Percentiles rank a stretch among this genome's conserved stretches.
Conservation (phyloP, 2,113 vertebrate species). For the Hucho hucho region DNA sequence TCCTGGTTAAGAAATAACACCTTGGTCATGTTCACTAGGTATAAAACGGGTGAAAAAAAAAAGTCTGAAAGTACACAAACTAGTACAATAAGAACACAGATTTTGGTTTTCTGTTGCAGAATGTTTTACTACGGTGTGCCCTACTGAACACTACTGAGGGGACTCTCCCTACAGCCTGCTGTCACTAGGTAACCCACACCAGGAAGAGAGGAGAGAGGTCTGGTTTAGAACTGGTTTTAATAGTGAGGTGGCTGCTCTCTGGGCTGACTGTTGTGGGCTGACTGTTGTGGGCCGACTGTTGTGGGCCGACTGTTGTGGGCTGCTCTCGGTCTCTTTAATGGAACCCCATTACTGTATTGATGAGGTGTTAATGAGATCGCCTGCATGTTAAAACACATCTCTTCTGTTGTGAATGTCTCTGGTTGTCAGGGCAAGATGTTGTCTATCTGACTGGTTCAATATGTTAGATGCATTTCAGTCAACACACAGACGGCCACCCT, state of each 20-base stretch:
- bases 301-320: constrained; percentile 1
- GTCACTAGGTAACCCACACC: no score
- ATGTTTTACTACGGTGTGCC: no score
- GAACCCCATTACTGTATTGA: constrained; percentile 13
- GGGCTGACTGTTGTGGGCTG: not conserved
- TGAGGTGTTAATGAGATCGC: constrained; percentile 34
- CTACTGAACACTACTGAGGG: no score
- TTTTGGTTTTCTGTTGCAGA: no score
- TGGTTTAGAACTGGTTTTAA: no score
- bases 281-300: no score
- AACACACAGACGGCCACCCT: constrained; percentile 52
- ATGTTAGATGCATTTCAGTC: constrained; percentile 51
- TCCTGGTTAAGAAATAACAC: not conserved
- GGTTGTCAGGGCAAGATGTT: constrained; percentile 1
- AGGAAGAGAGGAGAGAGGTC: no score
- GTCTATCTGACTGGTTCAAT: no score
- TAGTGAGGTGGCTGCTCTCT: not conserved
- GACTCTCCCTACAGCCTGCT: no score
- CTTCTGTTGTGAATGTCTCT: constrained; percentile 23
- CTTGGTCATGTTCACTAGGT: no score
- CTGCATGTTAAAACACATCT: not conserved
- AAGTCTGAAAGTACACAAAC: not conserved
- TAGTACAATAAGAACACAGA: no score
- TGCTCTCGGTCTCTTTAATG: not conserved
- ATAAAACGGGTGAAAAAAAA: not conserved